Evolutionary conservation across 2,113 vertebrate genomes (phyloP).

Genomic region (Forbesichthys papilliferus): DNA sequence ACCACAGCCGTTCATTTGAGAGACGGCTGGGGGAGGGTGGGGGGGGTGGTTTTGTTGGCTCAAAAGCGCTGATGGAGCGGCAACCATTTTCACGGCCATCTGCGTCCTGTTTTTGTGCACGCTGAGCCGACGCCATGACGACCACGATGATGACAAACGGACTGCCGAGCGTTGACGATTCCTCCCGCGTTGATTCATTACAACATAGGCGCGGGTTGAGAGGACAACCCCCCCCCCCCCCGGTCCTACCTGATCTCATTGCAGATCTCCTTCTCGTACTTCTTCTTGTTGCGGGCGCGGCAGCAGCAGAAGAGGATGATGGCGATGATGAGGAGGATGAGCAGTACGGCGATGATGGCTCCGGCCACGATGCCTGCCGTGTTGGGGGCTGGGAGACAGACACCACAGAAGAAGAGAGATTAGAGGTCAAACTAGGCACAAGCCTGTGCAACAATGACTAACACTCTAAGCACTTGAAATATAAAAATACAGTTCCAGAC

Average conservation of each 20-base stretch:
- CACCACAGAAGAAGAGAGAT: not conserved
- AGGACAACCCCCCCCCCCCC: too few relatives aligned
- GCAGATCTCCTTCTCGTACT: slow-evolving; percentile 96
- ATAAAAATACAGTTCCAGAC: too few relatives aligned
- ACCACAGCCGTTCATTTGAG: slow-evolving; percentile 74
- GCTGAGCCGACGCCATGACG: too few relatives aligned
- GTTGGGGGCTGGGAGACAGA: slow-evolving; percentile 80
- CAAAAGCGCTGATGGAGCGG: slow-evolving; percentile 63
- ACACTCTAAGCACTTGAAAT: not conserved
- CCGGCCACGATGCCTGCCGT: slow-evolving; percentile 84
- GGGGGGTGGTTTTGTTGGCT: slow-evolving; percentile 9
- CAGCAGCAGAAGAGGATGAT: slow-evolving; percentile 86
- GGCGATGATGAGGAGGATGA: slow-evolving; percentile 81
- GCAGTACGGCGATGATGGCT: slow-evolving; percentile 82
- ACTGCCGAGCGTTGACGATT: too few relatives aligned
- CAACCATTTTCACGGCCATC: slow-evolving; percentile 47
- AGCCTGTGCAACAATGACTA: not conserved
- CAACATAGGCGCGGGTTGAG: too few relatives aligned
- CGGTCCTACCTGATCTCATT: slow-evolving; percentile 89
- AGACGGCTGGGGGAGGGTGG: slow-evolving; percentile 25
- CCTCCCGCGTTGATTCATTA: not conserved
- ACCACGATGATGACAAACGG: too few relatives aligned
- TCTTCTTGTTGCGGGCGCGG: slow-evolving; percentile 87
- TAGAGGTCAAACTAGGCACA: not conserved
- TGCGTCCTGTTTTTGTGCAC: too few relatives aligned